Base-by-base conservation (phyloP, 2,797 vertebrate species). In the Enteromius afrohamiltoni region DNA sequence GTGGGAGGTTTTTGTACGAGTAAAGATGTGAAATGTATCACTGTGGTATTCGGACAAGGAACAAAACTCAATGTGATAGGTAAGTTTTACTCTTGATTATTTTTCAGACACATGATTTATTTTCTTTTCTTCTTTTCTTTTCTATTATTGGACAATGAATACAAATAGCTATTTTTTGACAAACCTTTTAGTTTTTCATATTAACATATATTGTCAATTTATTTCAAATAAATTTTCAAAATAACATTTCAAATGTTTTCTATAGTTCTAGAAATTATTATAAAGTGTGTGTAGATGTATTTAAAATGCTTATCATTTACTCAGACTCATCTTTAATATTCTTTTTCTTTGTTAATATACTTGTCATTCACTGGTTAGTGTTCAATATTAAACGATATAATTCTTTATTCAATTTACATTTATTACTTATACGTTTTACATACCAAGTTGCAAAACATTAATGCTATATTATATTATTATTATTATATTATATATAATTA, bases 31-130 rank as follows among this genome's bases (percentile, higher is more conserved):
- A 90, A 88, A 89, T 92, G 87, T 89, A 90, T 85, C 93, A 90
- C 91, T 92, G 93, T 93, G 93, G 91, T 92, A 91, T 92, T 93
- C 87, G 92, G 91, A 86, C 89, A 85, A 89, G 92, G 91, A 53
- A 91, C 90, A 85, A 92, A 92, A 87, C 88, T 93, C 87, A 87
- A 60, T 68, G 88, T 91, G 55, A 89, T 84, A 6, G 80, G 92
- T 92, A 86, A 92, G 92, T 51, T 19, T 19, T 87, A 26, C 77
- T 42, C 74, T 84, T 71, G 55, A 7, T n/a, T 17, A 58, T 19
- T 45, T 55, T 40, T 77, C 49, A 26, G 19, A 40, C 1, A 11
- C n/a, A 21, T 55, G 4, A 19, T 21, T 51, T 69, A 6, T 3
- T 34, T 34, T 26, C 3, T n/a, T n/a, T n/a, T n/a, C n/a, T n/a